Evolutionary conservation across 1,140 invertebrate genomes (phyloP).

Genomic region (Bursaphelenchus mucronatus): DNA sequence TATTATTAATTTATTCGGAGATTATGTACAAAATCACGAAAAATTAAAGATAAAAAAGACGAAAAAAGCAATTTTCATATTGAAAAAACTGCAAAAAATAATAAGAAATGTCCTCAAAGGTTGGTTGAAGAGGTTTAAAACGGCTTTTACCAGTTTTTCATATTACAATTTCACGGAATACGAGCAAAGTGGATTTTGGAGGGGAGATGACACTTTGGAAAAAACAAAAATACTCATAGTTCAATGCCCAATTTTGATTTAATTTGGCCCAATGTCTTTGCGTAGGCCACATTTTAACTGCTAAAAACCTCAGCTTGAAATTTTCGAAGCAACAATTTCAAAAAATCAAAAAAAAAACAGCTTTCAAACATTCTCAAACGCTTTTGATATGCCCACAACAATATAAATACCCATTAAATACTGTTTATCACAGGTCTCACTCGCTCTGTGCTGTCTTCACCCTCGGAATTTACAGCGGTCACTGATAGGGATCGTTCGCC

Average conservation of each 20-base stretch:
- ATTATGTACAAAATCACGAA: neutral
- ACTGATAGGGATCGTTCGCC: neutral
- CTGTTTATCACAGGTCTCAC: neutral
- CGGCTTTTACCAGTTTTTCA: neutral
- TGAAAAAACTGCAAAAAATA: too few relatives aligned
- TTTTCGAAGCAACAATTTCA: too few relatives aligned
- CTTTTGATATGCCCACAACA: too few relatives aligned
- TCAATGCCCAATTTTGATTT: too few relatives aligned
- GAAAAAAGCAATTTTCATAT: too few relatives aligned
- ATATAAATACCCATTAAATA: neutral
- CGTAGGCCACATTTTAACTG: too few relatives aligned
- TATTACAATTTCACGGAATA: neutral
- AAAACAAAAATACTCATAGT: too few relatives aligned
- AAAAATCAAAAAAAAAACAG: too few relatives aligned
- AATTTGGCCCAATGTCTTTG: too few relatives aligned
- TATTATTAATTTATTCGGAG: neutral
- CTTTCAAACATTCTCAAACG: too few relatives aligned
- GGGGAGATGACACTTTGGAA: neutral
- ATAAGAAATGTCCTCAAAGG: neutral
- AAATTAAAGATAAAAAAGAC: too few relatives aligned
- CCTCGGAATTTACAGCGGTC: conserved; percentile 4
- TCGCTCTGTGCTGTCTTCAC: neutral
- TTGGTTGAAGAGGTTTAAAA: neutral
- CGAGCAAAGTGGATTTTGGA: neutral
- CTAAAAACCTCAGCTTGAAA: too few relatives aligned